Base-by-base conservation (phyloP, 2,113 vertebrate species). In the Myotis yumanensis region DNA sequence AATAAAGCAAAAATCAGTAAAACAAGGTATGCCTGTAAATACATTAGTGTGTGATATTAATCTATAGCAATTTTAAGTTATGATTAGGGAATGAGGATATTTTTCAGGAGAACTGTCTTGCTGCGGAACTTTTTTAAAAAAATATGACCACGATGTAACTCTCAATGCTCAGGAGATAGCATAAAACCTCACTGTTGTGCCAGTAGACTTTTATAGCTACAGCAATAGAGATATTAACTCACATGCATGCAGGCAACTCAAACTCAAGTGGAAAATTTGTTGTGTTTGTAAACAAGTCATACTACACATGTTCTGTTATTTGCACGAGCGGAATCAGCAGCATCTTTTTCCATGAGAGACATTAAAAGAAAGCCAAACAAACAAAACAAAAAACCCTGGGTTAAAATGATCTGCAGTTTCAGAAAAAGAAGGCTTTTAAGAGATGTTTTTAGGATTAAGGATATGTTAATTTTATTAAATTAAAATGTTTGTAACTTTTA, bases 401-500 rank as follows among this genome's bases (percentile, higher is more conserved):
- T 93, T 77, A 84, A 86, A 90, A 86, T 76, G 72, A 89, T 80
- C 43, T 91, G 88, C 75, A 81, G 54, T 75, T 97, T 93, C 85
- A 87, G 68, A 83, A 77, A 95, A 77, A 71, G 79, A 46, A 92
- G 68, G 80, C 71, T 93, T 92, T 97, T 94, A 89, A 93, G 71
- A 91, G 32, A 91, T 54, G 62, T 97, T 96, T 97, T 90, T 97
- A 96, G 93, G 86, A 91, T 95, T 96, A 94, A 86, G 76, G 35
- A 94, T 92, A 89, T 85, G 62, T 28, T 95, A 94, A 94, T 94
- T 97, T 97, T 97, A 95, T 95, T 85, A 93, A 91, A 93, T 93
- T 75, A 90, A 96, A 96, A 91, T 95, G 91, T 96, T 97, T 97
- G 81, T 97, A 97, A 89, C 54, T 96, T 81, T 96, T 93, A 93